These are phyloP conservation scores for Drosophila rufa DNA, from an alignment of 1,140 invertebrate genomes.

Conservation along the genomic window DNA sequence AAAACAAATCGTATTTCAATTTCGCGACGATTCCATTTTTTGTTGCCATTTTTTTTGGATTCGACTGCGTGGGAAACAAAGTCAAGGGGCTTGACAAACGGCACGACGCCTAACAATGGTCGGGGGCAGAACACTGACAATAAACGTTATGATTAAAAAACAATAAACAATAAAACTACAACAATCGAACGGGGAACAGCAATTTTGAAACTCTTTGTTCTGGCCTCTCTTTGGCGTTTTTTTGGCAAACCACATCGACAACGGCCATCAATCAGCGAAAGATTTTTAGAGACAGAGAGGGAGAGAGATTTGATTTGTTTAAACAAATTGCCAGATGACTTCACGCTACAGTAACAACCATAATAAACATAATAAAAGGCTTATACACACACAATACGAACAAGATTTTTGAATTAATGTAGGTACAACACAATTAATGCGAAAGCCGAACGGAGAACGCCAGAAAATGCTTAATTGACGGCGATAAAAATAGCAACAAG, in stretches of 20 bases:
- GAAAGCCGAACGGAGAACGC: constrained; percentile 27
- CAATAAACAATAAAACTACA: constrained; percentile 71
- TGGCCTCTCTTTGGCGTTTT: constrained; percentile 7
- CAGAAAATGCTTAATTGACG: constrained; percentile 45
- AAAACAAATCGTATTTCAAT: constrained; percentile 40
- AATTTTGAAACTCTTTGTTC: constrained; percentile 22
- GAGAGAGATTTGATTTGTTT: constrained; percentile 67
- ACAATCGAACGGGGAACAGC: constrained; percentile 23
- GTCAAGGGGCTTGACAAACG: constrained; percentile 40
- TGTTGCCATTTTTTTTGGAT: constrained; percentile 30
- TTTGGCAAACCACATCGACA: constrained; percentile 45
- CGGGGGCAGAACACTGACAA: constrained; percentile 53
- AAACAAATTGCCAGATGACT: constrained; percentile 76
- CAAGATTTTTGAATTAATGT: constrained; percentile 65
- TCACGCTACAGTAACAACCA: constrained; percentile 62
- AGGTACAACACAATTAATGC: constrained; percentile 49
- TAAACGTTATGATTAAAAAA: constrained; percentile 80
- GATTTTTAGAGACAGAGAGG: constrained; percentile 16
- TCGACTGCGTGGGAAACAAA: constrained; percentile 67
- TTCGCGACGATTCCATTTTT: not conserved
- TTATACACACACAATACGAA: constrained; percentile 39
- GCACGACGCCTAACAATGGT: constrained; percentile 45
- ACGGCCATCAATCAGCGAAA: constrained; percentile 66
- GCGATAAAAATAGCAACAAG: constrained; percentile 40
- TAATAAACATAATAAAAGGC: constrained; percentile 54